phyloP scores from a whole-genome alignment of 64 coral and sea anemone genomes.

The Actinia tenebrosa region DNA sequence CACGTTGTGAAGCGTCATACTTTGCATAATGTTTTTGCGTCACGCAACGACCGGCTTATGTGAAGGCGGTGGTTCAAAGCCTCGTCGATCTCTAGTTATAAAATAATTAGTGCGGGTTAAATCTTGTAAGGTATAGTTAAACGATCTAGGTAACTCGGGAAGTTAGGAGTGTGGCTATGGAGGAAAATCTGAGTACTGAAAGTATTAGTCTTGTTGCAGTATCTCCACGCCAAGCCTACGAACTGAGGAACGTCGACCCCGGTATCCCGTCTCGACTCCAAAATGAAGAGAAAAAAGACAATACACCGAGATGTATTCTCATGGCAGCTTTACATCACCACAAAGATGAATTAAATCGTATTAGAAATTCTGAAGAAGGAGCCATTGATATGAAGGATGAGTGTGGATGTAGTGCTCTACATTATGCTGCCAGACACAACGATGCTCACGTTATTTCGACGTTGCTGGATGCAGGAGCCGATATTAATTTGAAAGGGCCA shows the following conservation, averaged over 20 bases:
- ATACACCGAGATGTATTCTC: background rate
- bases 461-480: conserved; percentile 36
- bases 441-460: conserved; percentile 34
- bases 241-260: background rate
- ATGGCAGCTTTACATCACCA: conserved; percentile 3
- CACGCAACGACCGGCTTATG: too few species aligned
- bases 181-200: background rate
- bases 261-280: background rate
- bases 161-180: background rate
- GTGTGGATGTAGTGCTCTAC: conserved; percentile 35
- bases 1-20: too few species aligned
- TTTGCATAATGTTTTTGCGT: too few species aligned
- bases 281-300: background rate
- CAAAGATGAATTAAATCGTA: conserved; percentile 18
- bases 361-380: conserved; percentile 11
- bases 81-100: too few species aligned
- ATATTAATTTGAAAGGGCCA: background rate
- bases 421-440: conserved; percentile 42
- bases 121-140: background rate
- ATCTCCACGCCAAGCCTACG: background rate
- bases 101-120: background rate
- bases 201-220: background rate
- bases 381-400: conserved; percentile 28
- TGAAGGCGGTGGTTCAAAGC: too few species aligned
- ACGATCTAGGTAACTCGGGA: background rate